Evolutionary conservation across 2,888 invertebrate species (phyloP).

Genomic region (Aphelenchoides bicaudatus): DNA sequence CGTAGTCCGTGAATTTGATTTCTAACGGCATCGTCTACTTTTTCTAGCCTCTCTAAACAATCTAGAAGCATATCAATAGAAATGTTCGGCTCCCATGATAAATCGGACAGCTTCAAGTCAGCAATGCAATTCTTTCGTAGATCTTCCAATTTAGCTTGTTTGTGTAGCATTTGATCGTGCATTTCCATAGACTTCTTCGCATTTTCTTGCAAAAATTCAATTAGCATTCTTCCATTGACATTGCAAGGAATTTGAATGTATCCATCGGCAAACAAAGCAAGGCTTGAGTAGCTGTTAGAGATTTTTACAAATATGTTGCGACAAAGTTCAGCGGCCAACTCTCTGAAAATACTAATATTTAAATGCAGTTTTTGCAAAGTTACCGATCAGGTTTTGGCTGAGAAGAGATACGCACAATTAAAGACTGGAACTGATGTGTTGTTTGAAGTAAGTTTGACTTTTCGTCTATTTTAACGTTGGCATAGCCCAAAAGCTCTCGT

Average conservation of each 20-base stretch:
- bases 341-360: too few species aligned
- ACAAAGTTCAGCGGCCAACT: conserved; percentile 6
- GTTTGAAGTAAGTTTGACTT: conserved; percentile 25
- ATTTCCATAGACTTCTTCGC: conserved; percentile 28
- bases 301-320: conserved; percentile 27
- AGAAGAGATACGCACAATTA: conserved; percentile 28
- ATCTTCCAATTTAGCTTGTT: conserved; percentile 24
- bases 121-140: conserved; percentile 8
- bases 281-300: conserved; percentile 47
- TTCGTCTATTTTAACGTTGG: conserved; percentile 26
- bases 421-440: conserved; percentile 32
- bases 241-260: conserved; percentile 54
- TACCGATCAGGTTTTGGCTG: conserved; percentile 23
- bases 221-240: conserved; percentile 47
- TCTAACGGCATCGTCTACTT: conserved; percentile 23
- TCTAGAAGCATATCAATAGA: conserved; percentile 19
- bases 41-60: conserved; percentile 21
- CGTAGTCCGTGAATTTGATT: conserved; percentile 33
- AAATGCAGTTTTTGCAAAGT: too few species aligned
- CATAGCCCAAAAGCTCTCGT: conserved; percentile 44
- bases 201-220: conserved; percentile 43
- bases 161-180: conserved; percentile 23
- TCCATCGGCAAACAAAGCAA: conserved; percentile 47
- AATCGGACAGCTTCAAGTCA: conserved; percentile 21
- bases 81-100: conserved; percentile 31